Base-by-base conservation (phyloP, 1,140 invertebrate species). In the Phymastichus coffea region DNA sequence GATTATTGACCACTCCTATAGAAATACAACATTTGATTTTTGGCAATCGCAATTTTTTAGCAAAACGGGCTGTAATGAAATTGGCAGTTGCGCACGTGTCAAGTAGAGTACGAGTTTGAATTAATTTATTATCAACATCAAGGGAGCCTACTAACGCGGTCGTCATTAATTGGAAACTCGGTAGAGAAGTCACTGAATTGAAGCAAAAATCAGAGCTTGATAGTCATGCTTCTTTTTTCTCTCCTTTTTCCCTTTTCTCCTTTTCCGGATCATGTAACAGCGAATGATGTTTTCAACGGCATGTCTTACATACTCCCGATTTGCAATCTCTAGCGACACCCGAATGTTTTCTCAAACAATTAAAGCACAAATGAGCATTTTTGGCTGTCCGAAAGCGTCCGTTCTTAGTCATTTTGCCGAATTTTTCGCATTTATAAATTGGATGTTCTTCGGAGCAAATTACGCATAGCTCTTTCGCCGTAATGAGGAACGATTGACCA, bases 41-140 rank as follows among this genome's bases (percentile, higher is more conserved):
- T 37, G 23, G 23, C 3, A 40, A n/a, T 20, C 22, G 9, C 20
- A 57, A 49, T 41, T 19, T 48, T 19, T 40, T 17, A n/a, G 19
- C 46, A 4, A 41, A 49, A 14, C 1, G 0, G 17, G 30, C 33
- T 12, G 55, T 49, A 12, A 49, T 23, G 35, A 57, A 49, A 49
- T 57, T 38, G 2, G 55, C 33, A 12, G 46, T 48, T 2, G 55
- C 43, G 10, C 55, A 57, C 3, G 55, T 57, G 20, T 57, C 46
- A 2, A 57, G 19, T 14, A 57, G 22, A 1, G 22, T 12, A 15
- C 35, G 10, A 10, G 12, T 2, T 7, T 22, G 12, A 25, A 40
- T 33, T 20, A 26, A 15, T 9, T 49, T 23, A 15, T 20, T 28
- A 1, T n/a, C 49, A 12, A 8, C 6, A 33, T 49, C 35, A 4